Conservation (phyloP, 2,888 invertebrate genomes). For the Teleiodes luculella region DNA sequence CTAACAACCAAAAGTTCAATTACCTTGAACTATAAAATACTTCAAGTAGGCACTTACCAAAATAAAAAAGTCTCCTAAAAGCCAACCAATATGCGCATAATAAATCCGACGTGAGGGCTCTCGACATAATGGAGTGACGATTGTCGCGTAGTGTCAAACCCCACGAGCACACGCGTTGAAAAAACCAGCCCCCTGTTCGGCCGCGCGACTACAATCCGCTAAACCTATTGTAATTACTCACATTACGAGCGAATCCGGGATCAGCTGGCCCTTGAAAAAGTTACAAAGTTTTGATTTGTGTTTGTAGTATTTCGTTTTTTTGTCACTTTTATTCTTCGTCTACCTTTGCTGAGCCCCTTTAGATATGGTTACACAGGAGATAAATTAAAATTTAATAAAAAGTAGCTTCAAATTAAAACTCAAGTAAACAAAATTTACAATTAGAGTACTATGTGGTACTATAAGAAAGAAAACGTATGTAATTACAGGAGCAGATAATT, state of each 20-base stretch:
- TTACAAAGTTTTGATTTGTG: constrained; percentile 4
- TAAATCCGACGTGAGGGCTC: constrained; percentile 55
- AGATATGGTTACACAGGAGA: no score
- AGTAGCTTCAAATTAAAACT: no score
- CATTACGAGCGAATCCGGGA: constrained; percentile 32
- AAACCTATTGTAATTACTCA: constrained; percentile 59
- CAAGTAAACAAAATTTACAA: no score
- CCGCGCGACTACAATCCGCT: constrained; percentile 35
- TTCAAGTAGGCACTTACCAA: not conserved
- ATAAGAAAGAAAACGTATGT: no score
- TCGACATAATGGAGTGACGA: constrained; percentile 66
- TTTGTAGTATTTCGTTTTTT: not conserved
- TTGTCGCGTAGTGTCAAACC: constrained; percentile 6
- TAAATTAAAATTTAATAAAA: no score
- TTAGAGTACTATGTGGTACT: no score
- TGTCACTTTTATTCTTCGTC: no score
- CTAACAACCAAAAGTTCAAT: no score
- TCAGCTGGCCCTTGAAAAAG: constrained; percentile 61
- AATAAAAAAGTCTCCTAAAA: constrained; percentile 37
- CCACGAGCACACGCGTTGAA: not conserved
- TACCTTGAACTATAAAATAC: constrained; percentile 2
- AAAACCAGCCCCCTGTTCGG: constrained; percentile 2
- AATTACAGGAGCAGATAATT: no score
- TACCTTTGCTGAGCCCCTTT: no score
- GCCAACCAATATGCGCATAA: constrained; percentile 65